These are phyloP conservation scores for Scaptomyza polygonia DNA, from an alignment of 2,888 invertebrate genomes.

Conservation along the genomic window DNA sequence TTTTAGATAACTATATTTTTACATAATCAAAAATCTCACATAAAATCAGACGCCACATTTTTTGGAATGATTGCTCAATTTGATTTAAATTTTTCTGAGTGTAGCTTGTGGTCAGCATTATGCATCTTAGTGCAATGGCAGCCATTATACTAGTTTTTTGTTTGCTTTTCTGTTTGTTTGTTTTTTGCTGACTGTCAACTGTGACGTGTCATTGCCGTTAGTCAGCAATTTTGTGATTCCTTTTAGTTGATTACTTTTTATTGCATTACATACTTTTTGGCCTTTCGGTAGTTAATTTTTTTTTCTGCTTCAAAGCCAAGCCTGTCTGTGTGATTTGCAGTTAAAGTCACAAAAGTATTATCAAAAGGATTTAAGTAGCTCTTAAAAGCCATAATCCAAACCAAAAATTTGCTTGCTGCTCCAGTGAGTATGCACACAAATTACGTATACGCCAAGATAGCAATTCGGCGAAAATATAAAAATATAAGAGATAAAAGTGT, in stretches of 20 bases:
- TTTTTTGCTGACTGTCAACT: constrained; percentile 38
- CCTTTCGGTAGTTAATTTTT: constrained; percentile 1
- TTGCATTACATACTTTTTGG: constrained; percentile 33
- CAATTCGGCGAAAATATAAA: constrained; percentile 1
- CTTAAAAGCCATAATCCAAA: background rate
- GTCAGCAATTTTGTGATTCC: constrained; percentile 65
- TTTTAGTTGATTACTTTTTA: constrained; percentile 55
- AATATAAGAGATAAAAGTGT: constrained; percentile 3
- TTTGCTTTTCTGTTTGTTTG: background rate
- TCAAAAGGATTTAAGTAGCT: constrained; percentile 10
- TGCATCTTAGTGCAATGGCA: constrained; percentile 11
- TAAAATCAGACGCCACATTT: too few relatives aligned
- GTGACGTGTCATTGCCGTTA: constrained; percentile 66
- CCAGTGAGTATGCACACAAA: background rate
- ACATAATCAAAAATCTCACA: too few relatives aligned
- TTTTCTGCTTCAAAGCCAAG: constrained; percentile 1
- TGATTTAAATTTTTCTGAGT: background rate
- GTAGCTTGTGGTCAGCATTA: constrained; percentile 10
- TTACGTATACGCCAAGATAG: constrained; percentile 26
- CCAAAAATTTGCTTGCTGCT: constrained; percentile 1
- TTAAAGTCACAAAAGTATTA: constrained; percentile 1
- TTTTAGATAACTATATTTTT: too few relatives aligned
- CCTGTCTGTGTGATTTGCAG: constrained; percentile 59
- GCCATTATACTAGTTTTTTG: constrained; percentile 8
- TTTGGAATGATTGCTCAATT: too few relatives aligned